Evolutionary conservation across 2,113 vertebrate species (phyloP).

Genomic region (Gymnocephalus cernua): DNA sequence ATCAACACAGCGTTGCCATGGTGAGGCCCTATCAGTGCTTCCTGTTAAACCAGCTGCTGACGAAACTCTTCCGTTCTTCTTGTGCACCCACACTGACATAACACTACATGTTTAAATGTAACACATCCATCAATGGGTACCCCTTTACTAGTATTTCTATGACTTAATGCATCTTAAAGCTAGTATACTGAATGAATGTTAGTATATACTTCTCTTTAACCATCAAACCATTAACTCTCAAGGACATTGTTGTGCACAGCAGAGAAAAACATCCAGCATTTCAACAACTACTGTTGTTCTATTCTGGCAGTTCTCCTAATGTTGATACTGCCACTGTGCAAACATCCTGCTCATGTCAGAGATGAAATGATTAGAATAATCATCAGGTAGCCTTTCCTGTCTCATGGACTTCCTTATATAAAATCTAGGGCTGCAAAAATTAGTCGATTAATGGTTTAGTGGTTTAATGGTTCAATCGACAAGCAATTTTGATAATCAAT

Average conservation of each 20-base stretch:
- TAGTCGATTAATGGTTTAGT: not conserved
- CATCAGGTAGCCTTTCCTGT: not conserved
- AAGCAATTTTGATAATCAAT: not conserved
- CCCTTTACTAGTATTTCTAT: slow-evolving; percentile 4
- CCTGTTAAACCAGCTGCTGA: slow-evolving; percentile 62
- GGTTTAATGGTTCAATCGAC: not conserved
- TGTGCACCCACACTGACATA: not conserved
- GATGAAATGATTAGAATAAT: not conserved
- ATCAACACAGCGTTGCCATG: slow-evolving; percentile 63
- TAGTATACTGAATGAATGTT: not conserved
- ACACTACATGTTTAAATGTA: slow-evolving; percentile 8
- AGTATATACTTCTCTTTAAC: not conserved
- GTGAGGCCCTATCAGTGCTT: slow-evolving; percentile 63
- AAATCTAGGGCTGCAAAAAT: not conserved
- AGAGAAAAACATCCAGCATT: slow-evolving; percentile 35
- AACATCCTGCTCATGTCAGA: not conserved
- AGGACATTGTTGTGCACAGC: not conserved
- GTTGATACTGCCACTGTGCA: slow-evolving; percentile 15
- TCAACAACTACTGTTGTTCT: slow-evolving; percentile 17
- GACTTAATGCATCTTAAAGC: not conserved
- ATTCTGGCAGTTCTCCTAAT: not conserved
- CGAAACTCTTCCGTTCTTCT: slow-evolving; percentile 17
- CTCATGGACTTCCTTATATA: not conserved
- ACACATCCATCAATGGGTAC: not conserved
- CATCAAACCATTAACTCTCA: not conserved